Base-by-base conservation (phyloP, 1,140 invertebrate species). In the Seison nebaliae region DNA sequence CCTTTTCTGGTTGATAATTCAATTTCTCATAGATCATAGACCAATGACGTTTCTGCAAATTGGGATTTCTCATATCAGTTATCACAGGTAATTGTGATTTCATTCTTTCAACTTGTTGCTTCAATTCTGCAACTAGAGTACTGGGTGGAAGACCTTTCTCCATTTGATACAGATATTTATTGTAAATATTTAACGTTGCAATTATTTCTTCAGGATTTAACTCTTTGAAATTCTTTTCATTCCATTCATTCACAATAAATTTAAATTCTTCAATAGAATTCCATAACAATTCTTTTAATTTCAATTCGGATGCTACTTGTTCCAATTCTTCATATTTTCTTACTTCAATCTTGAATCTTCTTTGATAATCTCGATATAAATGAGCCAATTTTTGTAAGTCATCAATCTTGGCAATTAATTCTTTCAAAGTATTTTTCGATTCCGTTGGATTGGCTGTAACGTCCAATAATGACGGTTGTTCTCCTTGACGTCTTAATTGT, bases 311-410 rank as follows among this genome's bases (percentile, higher is more conserved):
- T 43, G 70, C 65, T 0, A 73, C 70, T 49, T 73, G 68, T 39
- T 77, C 74, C 28, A 83, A 56, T 11, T 70, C 65, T 24, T 78
- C 75, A 48, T 75, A 70, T 50, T 73, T 66, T 2, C 71, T 71
- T 14, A 76, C 66, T 49, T 77, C 74, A 16, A 75, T 62, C 63
- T 71, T 44, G 23, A 62, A 60, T 45, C 55, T 57, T 44, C 59
- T 60, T 47, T 61, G 59, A 43, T 60, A 59, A 7, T 46, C 48
- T 44, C 56, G 59, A 47, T 57, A 76, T 44, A 72, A 68, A 14
- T 67, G 67, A 3, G 73, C 71, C 24, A 59, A 60, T 2, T 67
- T 59, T 18, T 68, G 61, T 30, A 70, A 70, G 0, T 53, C 61
- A 7, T 56, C 55, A 28, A 80, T 59, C 35, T 66, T 64, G 4